Evolutionary conservation across 2,113 vertebrate genomes (phyloP).

Genomic region (Cyanistes caeruleus): DNA sequence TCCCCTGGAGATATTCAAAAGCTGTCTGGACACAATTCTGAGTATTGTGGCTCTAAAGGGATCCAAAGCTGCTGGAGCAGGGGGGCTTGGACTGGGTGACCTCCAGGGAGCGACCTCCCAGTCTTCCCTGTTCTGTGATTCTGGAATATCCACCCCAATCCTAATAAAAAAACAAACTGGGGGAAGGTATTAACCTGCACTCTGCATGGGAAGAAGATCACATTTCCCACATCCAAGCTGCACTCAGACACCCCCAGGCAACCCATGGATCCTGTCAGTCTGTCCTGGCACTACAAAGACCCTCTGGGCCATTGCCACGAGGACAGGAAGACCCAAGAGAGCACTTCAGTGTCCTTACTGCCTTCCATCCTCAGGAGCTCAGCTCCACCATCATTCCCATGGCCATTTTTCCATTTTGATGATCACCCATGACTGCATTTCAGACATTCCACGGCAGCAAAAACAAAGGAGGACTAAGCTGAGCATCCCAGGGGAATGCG

Average conservation of each 20-base stretch:
- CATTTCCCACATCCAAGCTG: not conserved
- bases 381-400: not conserved
- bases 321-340: not conserved
- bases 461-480: not conserved
- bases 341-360: not conserved
- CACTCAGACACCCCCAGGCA: not conserved
- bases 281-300: not conserved
- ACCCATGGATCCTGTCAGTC: not conserved
- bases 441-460: not conserved
- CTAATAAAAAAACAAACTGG: accelerated
- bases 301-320: not conserved
- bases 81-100: not conserved
- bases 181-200: not conserved
- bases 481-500: accelerated
- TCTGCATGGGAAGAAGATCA: not conserved
- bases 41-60: too few relatives aligned
- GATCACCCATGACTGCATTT: not conserved
- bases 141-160: not conserved
- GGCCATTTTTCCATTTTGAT: not conserved
- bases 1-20: not conserved
- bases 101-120: not conserved
- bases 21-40: not conserved
- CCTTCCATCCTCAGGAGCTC: not conserved
- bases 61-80: not conserved
- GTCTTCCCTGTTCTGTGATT: not conserved